Evolutionary conservation across 2,888 invertebrate genomes (phyloP).

Genomic region (Acronicta aceris): DNA sequence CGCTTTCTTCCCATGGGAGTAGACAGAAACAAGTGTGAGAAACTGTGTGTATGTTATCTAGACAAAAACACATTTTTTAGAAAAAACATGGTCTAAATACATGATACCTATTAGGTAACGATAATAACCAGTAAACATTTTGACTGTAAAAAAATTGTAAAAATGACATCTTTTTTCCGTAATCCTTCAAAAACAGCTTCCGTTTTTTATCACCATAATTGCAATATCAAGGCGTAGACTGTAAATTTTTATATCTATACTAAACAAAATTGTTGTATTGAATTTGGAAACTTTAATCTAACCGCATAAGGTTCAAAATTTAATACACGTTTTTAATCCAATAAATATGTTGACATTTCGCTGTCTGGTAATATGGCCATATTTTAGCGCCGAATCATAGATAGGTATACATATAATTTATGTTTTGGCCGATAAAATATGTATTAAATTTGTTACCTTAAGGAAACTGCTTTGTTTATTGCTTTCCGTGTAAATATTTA

Average conservation of each 20-base stretch:
- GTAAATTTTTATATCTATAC: slow-evolving; percentile 21
- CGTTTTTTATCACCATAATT: slow-evolving; percentile 31
- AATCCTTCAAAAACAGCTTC: slow-evolving; percentile 15
- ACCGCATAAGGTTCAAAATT: background rate
- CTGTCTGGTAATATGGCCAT: slow-evolving; percentile 15
- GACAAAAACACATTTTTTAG: too few relatives aligned
- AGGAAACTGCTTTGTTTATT: slow-evolving; percentile 12
- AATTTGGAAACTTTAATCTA: slow-evolving; percentile 2
- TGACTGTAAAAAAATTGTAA: slow-evolving; percentile 33
- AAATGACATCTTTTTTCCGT: slow-evolving; percentile 25
- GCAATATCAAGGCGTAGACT: slow-evolving; percentile 11
- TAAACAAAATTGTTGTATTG: background rate
- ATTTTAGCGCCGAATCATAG: slow-evolving; percentile 17
- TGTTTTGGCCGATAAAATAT: slow-evolving; percentile 11
- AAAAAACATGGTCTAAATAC: too few relatives aligned
- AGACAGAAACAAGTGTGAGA: too few relatives aligned
- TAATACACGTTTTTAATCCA: slow-evolving; percentile 1
- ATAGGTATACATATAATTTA: slow-evolving; percentile 13
- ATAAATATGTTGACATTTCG: slow-evolving; percentile 31
- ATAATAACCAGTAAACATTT: slow-evolving; percentile 4
- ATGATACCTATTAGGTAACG: too few relatives aligned
- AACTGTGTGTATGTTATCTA: too few relatives aligned
- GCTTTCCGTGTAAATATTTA: slow-evolving; percentile 5
- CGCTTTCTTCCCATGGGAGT: too few relatives aligned
- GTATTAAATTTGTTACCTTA: slow-evolving; percentile 17